A percentile compares a stretch with the other conserved stretches of the same genome.
phyloP scores from a whole-genome alignment of 2,797 vertebrate genomes.

The Notoglanidium macrostoma region DNA sequence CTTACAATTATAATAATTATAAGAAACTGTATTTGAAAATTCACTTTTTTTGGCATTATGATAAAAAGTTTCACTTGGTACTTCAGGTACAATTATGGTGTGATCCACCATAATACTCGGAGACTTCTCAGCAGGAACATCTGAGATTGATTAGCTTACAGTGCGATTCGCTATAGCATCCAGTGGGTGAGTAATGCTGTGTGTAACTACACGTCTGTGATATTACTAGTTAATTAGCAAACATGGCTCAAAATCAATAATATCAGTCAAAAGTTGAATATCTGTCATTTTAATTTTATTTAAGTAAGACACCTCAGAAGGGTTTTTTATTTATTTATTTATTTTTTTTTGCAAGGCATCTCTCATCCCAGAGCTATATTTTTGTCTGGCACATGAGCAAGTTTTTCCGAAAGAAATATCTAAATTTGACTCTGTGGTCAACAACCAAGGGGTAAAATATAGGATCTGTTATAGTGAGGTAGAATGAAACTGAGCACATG shows the following conservation, averaged over 20 bases:
- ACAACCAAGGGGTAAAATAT: slow-evolving; percentile 26
- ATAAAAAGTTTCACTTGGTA: background rate
- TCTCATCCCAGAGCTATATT: background rate
- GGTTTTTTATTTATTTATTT: background rate
- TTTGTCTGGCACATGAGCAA: slow-evolving; percentile 29
- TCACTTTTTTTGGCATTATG: too few relatives aligned
- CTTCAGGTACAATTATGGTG: background rate
- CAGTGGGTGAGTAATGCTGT: background rate
- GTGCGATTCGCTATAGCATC: background rate
- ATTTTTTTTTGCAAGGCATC: background rate
- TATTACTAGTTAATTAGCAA: background rate
- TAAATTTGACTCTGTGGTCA: slow-evolving; percentile 43
- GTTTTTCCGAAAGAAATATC: background rate
- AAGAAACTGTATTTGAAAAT: too few relatives aligned
- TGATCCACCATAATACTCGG: background rate
- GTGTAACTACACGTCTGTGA: background rate
- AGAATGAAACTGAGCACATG: slow-evolving; percentile 11
- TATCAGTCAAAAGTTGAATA: background rate
- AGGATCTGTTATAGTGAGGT: slow-evolving; percentile 19
- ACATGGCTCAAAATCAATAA: background rate
- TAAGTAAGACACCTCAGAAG: background rate
- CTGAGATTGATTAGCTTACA: background rate
- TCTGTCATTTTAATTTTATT: background rate
- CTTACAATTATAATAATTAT: too few relatives aligned
- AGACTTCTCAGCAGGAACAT: background rate